Conservation (phyloP, 1,140 invertebrate genomes). For the Acromyrmex charruanus region DNA sequence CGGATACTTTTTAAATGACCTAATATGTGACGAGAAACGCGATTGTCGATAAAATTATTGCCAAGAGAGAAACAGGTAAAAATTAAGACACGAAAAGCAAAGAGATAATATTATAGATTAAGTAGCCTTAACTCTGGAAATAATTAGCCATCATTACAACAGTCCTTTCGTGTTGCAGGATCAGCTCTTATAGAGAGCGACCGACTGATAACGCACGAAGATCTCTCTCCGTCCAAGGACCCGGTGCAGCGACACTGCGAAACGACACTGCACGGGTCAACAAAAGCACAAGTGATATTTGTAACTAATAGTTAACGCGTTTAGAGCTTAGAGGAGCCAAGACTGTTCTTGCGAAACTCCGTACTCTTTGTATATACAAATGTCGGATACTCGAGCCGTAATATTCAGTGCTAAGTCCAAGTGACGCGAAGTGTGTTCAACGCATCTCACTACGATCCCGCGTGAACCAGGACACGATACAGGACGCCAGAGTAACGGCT, state of each 20-base stretch:
- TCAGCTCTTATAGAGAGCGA: slow-evolving; percentile 61
- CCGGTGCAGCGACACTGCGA: slow-evolving; percentile 62
- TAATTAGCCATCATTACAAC: not conserved
- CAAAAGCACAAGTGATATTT: slow-evolving; percentile 75
- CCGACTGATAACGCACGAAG: slow-evolving; percentile 70
- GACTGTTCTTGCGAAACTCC: slow-evolving; percentile 14
- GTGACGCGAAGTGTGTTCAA: slow-evolving; percentile 68
- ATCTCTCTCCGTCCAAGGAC: slow-evolving; percentile 83
- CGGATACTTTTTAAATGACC: no score
- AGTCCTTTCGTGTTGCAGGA: slow-evolving; percentile 65
- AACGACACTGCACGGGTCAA: slow-evolving; percentile 68
- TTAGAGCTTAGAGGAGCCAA: slow-evolving; percentile 51
- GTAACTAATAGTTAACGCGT: slow-evolving; percentile 66
- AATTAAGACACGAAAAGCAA: no score
- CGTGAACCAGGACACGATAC: slow-evolving; percentile 10
- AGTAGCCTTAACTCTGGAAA: not conserved
- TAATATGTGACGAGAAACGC: no score
- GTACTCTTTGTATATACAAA: slow-evolving; percentile 27
- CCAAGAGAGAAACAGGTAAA: no score
- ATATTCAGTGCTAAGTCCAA: slow-evolving; percentile 39
- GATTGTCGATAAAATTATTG: no score
- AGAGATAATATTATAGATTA: no score
- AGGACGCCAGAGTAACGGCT: not conserved
- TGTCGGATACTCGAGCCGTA: slow-evolving; percentile 30
- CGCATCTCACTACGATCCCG: slow-evolving; percentile 4